Base-by-base conservation (phyloP, 2,888 invertebrate species). In the Caradrina kadenii region DNA sequence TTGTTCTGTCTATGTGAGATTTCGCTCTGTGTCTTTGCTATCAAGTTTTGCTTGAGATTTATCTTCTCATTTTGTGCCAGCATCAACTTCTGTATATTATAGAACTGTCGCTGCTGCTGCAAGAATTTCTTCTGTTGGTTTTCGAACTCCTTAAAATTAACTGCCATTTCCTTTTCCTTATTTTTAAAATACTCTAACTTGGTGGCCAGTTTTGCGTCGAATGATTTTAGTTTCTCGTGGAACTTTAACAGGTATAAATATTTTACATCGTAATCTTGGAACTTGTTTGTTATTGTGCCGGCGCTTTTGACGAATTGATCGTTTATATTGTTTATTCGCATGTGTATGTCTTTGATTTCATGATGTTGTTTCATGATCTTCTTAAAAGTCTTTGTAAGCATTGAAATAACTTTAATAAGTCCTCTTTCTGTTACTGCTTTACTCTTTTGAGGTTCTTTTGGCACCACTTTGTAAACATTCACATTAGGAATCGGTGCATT, bases 1-100 rank as follows among this genome's bases (percentile, higher is more conserved):
- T 92, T 91, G 50, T 93, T 93, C 69, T 95, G 95, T 63, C 91
- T 90, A n/a, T 91, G 88, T 0, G 94, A 93, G 76, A 95, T 95
- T 70, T 93, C 93, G 49, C 89, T 92, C 73, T 95, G 95, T 0
- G 93, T 92, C 82, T 93, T 94, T 0, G 93, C 90, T 69, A 96
- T 95, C 1, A 89, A 39, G 56, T 89, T 92, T 59, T 95, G 95
- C 74, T 93, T 94, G 0, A 83, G 53, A 50, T 92, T 94, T 2
- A 95, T 93, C 65, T 93, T 94, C 63, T 95, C 94, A 11, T 95
- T 95, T 67, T 95, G 95, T 0, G 90, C 87, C 2, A 95, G 65
- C 90, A 95, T 92, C 0, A 93, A 50, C 73, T 93, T 94, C 50
- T 96, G 95, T 60, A 95, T 89, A 7, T 89, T 90, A 58, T 92